A percentile compares a stretch with the other conserved stretches of the same genome.
phyloP scores from a whole-genome alignment of 2,113 vertebrate genomes.

The Thalassarche chlororhynchos region DNA sequence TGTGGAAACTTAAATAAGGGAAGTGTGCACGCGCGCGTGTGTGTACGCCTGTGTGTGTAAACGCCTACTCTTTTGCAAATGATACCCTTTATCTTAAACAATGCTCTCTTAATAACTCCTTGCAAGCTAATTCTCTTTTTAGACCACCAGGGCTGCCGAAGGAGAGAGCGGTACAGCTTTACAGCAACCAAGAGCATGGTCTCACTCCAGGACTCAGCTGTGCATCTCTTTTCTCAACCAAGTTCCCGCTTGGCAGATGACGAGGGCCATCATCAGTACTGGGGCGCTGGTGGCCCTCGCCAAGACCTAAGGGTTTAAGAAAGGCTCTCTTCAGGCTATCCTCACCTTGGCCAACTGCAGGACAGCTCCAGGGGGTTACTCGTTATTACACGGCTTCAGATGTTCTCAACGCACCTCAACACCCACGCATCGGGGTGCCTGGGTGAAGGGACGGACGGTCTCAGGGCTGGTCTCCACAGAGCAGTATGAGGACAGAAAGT shows the following conservation, averaged over 20 bases:
- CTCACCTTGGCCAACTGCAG: neutral
- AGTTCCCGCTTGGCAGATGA: neutral
- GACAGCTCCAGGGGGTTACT: neutral
- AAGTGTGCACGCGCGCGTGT: fast-evolving
- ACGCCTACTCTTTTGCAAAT: neutral
- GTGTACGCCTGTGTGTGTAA: neutral
- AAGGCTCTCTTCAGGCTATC: neutral
- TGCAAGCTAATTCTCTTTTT: neutral
- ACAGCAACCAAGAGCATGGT: neutral
- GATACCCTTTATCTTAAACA: constrained; percentile 8
- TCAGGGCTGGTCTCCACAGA: neutral
- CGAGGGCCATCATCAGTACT: too few relatives aligned
- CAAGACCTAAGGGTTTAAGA: neutral
- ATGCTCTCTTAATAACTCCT: neutral
- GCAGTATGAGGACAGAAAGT: neutral
- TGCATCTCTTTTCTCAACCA: neutral
- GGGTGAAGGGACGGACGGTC: neutral
- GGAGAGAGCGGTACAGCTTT: neutral
- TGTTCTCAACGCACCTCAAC: neutral
- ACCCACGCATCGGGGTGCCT: neutral
- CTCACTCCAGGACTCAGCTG: neutral
- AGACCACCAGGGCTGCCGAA: neutral
- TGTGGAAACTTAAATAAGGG: constrained; percentile 1
- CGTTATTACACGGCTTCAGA: neutral
- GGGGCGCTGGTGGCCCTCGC: neutral